Conservation (phyloP, 2,113 vertebrate species). For the Tylochromis polylepis region DNA sequence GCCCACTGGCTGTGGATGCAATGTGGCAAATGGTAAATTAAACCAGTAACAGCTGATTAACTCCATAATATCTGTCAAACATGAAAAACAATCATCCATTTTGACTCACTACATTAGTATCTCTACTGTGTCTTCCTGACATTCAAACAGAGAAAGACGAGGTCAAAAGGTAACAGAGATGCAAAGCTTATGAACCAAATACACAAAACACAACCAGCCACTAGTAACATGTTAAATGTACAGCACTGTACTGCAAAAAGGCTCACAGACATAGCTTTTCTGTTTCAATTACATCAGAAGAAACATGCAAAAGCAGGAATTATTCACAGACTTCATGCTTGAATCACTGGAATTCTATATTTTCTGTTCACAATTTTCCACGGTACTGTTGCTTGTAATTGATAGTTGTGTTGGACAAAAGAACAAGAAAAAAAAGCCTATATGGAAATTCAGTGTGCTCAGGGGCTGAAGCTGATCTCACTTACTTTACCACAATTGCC, state of each 20-base stretch:
- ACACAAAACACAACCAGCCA: background rate
- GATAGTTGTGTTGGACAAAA: background rate
- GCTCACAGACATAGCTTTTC: background rate
- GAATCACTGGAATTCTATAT: background rate
- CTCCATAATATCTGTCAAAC: conserved; percentile 17
- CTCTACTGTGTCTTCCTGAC: background rate
- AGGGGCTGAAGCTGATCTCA: background rate
- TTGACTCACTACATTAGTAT: background rate
- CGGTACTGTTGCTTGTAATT: background rate
- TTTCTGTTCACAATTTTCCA: background rate
- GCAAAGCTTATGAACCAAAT: background rate
- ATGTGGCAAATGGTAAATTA: background rate
- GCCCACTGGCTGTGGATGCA: background rate
- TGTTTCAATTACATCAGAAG: background rate
- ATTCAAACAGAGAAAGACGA: background rate
- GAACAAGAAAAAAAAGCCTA: background rate
- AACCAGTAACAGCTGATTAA: background rate
- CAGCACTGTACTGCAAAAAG: background rate
- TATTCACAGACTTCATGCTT: background rate
- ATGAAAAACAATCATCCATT: background rate
- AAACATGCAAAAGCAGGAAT: background rate
- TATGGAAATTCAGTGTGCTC: background rate
- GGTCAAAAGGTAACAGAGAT: background rate
- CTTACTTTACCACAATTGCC: background rate
- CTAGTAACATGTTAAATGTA: background rate